These are phyloP conservation scores for Hydropotes inermis DNA, from an alignment of 2,113 vertebrate genomes.

Conservation along the genomic window DNA sequence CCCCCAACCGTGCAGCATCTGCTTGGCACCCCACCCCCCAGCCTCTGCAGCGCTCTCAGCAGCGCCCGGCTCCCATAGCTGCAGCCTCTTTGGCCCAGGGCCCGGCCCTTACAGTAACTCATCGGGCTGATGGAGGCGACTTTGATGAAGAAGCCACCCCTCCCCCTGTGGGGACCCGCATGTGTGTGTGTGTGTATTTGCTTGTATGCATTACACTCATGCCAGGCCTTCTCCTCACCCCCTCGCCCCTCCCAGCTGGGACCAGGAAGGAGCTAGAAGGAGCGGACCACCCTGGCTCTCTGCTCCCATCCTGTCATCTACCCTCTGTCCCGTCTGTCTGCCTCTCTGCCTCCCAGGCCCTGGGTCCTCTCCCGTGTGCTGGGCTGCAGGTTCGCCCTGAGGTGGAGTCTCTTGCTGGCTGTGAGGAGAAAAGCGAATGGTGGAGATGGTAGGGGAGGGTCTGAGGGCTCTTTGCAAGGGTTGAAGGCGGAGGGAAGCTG, in stretches of 20 bases:
- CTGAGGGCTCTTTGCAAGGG: not conserved
- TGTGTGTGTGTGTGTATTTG: not conserved
- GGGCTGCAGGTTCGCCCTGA: conserved; percentile 1
- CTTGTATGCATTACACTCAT: not conserved
- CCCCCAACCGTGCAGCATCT: conserved; percentile 48
- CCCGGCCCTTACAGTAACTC: conserved; percentile 79
- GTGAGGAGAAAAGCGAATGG: conserved; percentile 43
- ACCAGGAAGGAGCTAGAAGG: not conserved
- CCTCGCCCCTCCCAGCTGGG: not conserved
- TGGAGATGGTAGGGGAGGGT: not conserved
- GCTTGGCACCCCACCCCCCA: conserved; percentile 63
- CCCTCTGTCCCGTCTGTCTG: not conserved
- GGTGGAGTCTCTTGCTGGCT: not conserved
- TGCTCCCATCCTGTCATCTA: not conserved
- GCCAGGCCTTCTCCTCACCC: not conserved
- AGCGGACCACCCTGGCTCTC: not conserved
- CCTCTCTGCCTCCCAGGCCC: not conserved
- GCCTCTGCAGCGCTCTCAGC: conserved; percentile 58
- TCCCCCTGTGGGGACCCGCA: conserved; percentile 46
- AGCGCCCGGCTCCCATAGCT: conserved; percentile 70
- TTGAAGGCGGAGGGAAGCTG: not conserved
- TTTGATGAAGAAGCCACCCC: conserved; percentile 74
- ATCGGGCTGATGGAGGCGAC: conserved; percentile 77
- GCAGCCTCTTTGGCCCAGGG: conserved; percentile 76
- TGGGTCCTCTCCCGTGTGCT: not conserved